A percentile compares a stretch with the other conserved stretches of the same genome.
These are phyloP conservation scores for Xiphophorus birchmanni DNA, from an alignment of 2,797 vertebrate genomes.

Conservation along the genomic window DNA sequence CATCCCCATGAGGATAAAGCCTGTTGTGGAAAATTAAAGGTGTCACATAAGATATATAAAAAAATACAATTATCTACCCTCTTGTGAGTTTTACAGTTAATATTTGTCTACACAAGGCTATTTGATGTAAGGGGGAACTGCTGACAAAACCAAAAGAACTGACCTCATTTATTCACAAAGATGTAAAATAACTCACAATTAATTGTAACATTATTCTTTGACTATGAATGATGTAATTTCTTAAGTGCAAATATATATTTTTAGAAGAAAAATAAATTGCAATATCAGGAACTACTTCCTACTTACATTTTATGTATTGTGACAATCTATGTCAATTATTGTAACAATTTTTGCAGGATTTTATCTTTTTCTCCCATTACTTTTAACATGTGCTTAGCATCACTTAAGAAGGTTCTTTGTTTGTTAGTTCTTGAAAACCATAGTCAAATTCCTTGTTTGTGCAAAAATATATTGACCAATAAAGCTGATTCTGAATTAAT, in stretches of 20 bases:
- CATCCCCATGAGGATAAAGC: background rate
- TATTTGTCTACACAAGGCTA: background rate
- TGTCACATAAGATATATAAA: background rate
- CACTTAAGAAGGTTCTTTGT: background rate
- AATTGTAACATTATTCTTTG: background rate
- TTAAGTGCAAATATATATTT: background rate
- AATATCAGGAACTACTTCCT: background rate
- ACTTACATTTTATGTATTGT: background rate
- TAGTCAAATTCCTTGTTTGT: too few relatives aligned
- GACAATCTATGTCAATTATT: background rate
- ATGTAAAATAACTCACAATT: background rate
- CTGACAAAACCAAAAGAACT: background rate
- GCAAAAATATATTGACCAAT: too few relatives aligned
- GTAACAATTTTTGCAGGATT: background rate
- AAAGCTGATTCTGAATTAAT: too few relatives aligned
- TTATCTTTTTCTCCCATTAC: background rate
- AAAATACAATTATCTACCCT: background rate
- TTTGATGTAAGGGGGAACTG: background rate
- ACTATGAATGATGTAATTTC: background rate
- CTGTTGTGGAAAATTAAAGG: background rate
- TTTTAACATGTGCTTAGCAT: background rate
- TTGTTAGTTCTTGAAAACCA: background rate
- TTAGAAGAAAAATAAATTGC: background rate
- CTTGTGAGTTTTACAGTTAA: background rate
- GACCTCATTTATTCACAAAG: background rate